Conservation (phyloP, 2,797 vertebrate species). For the Tarsius wallacei region DNA sequence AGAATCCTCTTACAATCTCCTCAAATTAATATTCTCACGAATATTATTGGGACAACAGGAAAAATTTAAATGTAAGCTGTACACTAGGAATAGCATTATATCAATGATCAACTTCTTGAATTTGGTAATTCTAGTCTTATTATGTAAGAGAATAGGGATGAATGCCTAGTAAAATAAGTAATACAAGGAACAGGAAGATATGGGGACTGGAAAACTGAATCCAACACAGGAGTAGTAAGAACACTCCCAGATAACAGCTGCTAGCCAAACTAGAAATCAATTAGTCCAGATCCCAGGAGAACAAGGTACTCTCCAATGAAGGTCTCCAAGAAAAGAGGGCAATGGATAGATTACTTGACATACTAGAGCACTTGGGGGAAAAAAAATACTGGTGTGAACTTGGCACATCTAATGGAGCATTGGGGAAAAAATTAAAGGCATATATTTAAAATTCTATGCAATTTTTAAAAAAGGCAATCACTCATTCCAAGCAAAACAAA, state of each 20-base stretch:
- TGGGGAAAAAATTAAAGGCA: neutral
- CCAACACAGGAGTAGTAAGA: neutral
- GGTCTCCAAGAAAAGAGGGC: neutral
- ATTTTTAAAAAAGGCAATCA: neutral
- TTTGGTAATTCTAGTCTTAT: neutral
- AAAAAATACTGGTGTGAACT: neutral
- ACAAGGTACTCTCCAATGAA: neutral
- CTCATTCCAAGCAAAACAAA: conserved; percentile 39
- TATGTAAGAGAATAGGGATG: neutral
- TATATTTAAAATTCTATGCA: neutral
- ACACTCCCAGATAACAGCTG: neutral
- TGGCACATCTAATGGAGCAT: neutral
- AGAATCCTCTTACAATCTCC: neutral
- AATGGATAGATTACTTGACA: neutral
- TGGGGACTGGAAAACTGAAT: neutral
- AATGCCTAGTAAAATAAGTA: neutral
- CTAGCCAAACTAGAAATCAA: neutral
- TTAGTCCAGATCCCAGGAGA: neutral
- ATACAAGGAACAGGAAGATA: neutral
- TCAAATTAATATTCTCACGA: neutral
- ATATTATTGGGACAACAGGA: neutral
- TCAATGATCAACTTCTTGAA: neutral
- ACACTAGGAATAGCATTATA: neutral
- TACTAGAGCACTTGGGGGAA: neutral
- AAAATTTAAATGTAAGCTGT: neutral